A percentile compares a stretch with the other conserved stretches of the same genome.
Evolutionary conservation across 37 sponge, comb jelly and placozoan species (phyloP).

Genomic region (Tethya wilhelma): DNA sequence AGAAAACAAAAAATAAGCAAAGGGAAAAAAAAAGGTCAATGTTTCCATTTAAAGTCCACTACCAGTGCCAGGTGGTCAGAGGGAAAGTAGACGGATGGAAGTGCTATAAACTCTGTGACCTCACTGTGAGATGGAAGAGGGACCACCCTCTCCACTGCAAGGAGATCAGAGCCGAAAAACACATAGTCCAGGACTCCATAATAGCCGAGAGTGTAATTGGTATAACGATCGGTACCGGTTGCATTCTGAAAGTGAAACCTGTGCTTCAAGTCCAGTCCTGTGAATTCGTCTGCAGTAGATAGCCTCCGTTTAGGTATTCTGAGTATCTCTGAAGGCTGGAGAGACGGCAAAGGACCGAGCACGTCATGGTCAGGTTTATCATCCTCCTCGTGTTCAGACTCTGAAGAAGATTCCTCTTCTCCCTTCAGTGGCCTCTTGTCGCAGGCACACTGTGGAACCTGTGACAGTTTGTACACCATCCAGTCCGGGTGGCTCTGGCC

Average conservation of each 20-base stretch:
- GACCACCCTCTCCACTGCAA: slow-evolving; percentile 25
- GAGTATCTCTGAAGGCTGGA: not conserved
- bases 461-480: slow-evolving; percentile 34
- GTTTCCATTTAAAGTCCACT: slow-evolving; percentile 63
- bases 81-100: slow-evolving; percentile 81
- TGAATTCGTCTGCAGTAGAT: slow-evolving; percentile 17
- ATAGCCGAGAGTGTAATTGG: slow-evolving; percentile 72
- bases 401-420: not conserved
- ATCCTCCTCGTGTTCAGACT: not conserved
- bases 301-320: not conserved
- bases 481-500: slow-evolving; percentile 56
- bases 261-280: slow-evolving; percentile 39
- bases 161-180: slow-evolving; percentile 50
- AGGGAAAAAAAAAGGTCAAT: no score
- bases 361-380: not conserved
- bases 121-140: slow-evolving; percentile 73
- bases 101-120: slow-evolving; percentile 60
- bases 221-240: slow-evolving; percentile 52
- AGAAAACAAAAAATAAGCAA: no score
- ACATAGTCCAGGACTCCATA: slow-evolving; percentile 80
- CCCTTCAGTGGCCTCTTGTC: not conserved
- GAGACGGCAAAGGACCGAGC: no score
- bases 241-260: slow-evolving; percentile 66
- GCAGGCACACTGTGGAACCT: slow-evolving; percentile 45
- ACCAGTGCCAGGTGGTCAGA: slow-evolving; percentile 91